These are phyloP conservation scores for Himalopsyche japonica DNA, from an alignment of 2,888 invertebrate genomes.

Conservation along the genomic window DNA sequence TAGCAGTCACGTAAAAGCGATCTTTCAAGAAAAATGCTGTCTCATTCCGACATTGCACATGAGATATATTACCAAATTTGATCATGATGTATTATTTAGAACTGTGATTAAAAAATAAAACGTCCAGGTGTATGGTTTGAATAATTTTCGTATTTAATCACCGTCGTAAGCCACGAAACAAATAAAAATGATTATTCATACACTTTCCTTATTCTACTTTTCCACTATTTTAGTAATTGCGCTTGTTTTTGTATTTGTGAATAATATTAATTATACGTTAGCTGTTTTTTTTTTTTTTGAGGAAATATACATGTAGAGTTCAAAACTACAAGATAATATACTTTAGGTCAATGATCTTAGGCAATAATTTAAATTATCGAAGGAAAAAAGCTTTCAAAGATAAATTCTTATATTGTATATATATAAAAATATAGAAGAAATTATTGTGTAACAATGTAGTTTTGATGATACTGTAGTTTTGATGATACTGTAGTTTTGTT, in stretches of 20 bases:
- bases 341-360: too few species aligned
- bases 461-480: too few species aligned
- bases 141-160: background rate
- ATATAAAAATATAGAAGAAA: too few species aligned
- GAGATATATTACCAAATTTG: background rate
- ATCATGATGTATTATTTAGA: background rate
- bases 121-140: background rate
- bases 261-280: too few species aligned
- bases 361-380: too few species aligned
- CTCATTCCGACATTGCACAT: background rate
- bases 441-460: too few species aligned
- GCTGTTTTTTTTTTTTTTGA: too few species aligned
- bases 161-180: conserved; percentile 15
- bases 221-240: background rate
- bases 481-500: too few species aligned
- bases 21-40: background rate
- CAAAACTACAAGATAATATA: too few species aligned
- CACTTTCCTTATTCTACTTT: background rate
- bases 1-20: background rate
- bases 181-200: background rate
- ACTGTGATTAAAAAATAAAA: background rate
- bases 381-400: too few species aligned
- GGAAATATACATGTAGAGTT: too few species aligned
- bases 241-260: background rate
- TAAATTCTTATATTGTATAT: too few species aligned